Conservation (phyloP, 2,888 invertebrate species). For the Pasiphila rectangulata region DNA sequence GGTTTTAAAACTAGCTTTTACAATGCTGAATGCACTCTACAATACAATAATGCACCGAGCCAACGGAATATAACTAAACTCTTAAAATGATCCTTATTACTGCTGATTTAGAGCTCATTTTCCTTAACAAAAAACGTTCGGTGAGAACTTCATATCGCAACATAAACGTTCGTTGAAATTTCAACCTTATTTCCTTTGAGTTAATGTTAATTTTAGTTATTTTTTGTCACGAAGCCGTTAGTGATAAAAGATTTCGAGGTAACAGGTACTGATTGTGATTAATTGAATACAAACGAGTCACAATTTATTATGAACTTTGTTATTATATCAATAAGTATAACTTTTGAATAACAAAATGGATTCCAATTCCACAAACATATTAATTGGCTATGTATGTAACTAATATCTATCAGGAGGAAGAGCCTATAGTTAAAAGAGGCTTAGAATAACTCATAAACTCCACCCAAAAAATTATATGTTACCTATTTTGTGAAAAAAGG, state of each 20-base stretch:
- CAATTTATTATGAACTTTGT: neutral
- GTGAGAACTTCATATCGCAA: neutral
- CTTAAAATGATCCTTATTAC: slow-evolving; percentile 9
- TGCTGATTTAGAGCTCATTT: neutral
- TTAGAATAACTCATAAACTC: too few species aligned
- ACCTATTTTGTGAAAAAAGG: too few species aligned
- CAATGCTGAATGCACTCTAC: slow-evolving; percentile 26
- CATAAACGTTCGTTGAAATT: slow-evolving; percentile 2
- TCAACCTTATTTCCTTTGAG: neutral
- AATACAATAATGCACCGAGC: slow-evolving; percentile 31
- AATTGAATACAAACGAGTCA: slow-evolving; percentile 4
- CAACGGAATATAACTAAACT: slow-evolving; percentile 18
- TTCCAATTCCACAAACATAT: too few species aligned
- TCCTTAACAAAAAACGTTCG: neutral
- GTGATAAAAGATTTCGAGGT: slow-evolving; percentile 15
- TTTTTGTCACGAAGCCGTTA: slow-evolving; percentile 9
- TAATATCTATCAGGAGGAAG: too few species aligned
- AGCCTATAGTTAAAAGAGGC: too few species aligned
- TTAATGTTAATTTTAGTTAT: slow-evolving; percentile 2
- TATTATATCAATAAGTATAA: neutral
- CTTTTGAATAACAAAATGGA: too few species aligned
- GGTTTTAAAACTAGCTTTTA: slow-evolving; percentile 30
- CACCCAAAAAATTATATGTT: too few species aligned
- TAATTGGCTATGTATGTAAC: too few species aligned
- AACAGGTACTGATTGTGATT: slow-evolving; percentile 21